Base-by-base conservation (phyloP, 2,888 invertebrate species). In the Cephus spinipes region DNA sequence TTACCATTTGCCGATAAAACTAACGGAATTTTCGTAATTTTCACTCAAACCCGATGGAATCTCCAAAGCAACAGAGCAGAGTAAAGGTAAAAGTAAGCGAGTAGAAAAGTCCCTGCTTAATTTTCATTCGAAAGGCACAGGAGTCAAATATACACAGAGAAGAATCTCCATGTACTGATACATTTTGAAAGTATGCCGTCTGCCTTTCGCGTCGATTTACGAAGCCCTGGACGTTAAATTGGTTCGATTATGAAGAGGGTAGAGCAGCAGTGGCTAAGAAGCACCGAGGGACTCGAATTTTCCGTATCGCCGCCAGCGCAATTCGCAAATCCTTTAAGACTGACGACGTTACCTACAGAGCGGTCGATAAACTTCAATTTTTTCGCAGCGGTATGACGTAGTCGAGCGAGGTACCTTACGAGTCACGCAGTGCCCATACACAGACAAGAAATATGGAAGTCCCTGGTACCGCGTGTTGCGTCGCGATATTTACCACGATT, bases 181-280 rank as follows among this genome's bases (percentile, higher is more conserved):
- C 23, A 55, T 79, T 77, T 80, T 82, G 78, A 83, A 83, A 83
- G 79, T 76, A 79, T 75, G 74, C 78, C 81, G 80, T 78, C 79
- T 81, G 83, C 81, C 80, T 79, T 81, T 79, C 75, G 73, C 83
- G 81, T 83, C 69, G 77, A 55, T 78, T 76, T 77, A 78, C 76
- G 78, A 79, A 83, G 84, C 69, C 76, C 77, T 79, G 81, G 85
- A 84, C 82, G 81, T 81, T 80, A 85, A 84, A 81, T 81, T 81
- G 78, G 77, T 73, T 40, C 83, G 77, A 81, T 83, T 83, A 84
- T 82, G 81, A 73, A 76, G 76, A 74, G 11, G n/a, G 34, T 12
- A 12, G 23, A 35, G 30, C 23, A 34, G 32, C 35, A 35, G 32
- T 31, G 32, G 34, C 73, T 35, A 32, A 73, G 35, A 73, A 33